Base-by-base conservation (phyloP, 2,888 invertebrate genomes). In the Morinoia aosen region DNA sequence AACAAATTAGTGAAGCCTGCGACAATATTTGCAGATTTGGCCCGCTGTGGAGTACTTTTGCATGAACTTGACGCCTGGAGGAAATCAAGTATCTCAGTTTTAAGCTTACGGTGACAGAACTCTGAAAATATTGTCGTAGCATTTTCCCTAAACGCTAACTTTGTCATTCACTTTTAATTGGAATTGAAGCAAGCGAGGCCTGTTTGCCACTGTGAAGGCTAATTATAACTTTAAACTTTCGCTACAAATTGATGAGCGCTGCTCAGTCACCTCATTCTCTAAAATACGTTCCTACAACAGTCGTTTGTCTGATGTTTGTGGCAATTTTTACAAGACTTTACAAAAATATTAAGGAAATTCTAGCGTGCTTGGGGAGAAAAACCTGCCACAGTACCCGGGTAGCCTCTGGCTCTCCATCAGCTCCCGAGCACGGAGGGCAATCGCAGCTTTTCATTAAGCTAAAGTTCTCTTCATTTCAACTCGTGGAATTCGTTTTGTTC, bases 401-500 rank as follows among this genome's bases (percentile, higher is more conserved):
- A 33, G 76, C 76, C 76, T 8, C 25, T 61, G 33, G 76, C 19
- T 33, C 76, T 76, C 76, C 76, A 33, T 76, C 76, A 76, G 76
- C 25, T 33, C 25, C 25, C 10, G 76, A 76, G 76, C 61, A 33
- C 76, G 25, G 33, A 10, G 25, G 76, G 14, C 76, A 76, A 76
- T 76, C 76, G 25, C 25, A 76, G 76, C 76, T 76, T 76, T 76
- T 76, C 76, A 76, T 76, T 76, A 76, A 61, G 76, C 76, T 33
- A 76, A 76, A 90, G 14, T 39, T 90, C 48, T 90, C 90, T 90
- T 90, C 39, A 48, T 90, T 90, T 48, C 40, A 90, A 90, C 90
- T 90, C 40, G 90, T 39, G 40, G 40, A 90, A 90, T 90, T 90
- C 90, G 90, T 90, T 90, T 90, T 90, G 90, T 90, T 40, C 90